Conservation (phyloP, 2,888 invertebrate genomes). For the Amblyjoppa fuscipennis region DNA sequence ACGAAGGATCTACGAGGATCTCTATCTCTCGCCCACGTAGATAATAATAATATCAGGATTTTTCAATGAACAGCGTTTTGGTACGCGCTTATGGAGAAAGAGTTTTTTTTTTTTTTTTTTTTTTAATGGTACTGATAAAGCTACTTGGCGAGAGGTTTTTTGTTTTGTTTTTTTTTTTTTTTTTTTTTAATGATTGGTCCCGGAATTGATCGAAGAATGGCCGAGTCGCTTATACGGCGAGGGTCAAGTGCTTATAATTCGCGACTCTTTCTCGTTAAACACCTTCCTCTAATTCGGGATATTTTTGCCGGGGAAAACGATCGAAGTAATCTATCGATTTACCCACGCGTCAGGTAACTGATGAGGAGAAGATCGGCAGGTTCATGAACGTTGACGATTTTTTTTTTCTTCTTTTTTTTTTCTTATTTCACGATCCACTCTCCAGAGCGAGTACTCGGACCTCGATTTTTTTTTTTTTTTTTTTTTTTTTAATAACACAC, state of each 20-base stretch:
- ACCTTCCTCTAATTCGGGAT: slow-evolving; percentile 12
- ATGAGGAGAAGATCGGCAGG: slow-evolving; percentile 63
- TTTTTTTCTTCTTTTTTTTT: slow-evolving; percentile 52
- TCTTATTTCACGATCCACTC: slow-evolving; percentile 42
- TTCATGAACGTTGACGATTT: slow-evolving; percentile 52
- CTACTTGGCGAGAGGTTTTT: slow-evolving; percentile 68
- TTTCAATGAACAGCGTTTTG: slow-evolving; percentile 34
- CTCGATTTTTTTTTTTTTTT: slow-evolving; percentile 31
- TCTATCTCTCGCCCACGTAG: slow-evolving; percentile 1
- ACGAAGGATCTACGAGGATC: slow-evolving; percentile 31
- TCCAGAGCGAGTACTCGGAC: slow-evolving; percentile 30
- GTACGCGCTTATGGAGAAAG: slow-evolving; percentile 52
- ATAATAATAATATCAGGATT: slow-evolving; percentile 11
- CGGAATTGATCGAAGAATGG: slow-evolving; percentile 74
- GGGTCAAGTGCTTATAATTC: slow-evolving; percentile 32
- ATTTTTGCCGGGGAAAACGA: slow-evolving; percentile 37
- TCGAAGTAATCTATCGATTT: slow-evolving; percentile 58
- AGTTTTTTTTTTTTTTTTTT: slow-evolving; percentile 69
- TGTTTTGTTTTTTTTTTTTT: slow-evolving; percentile 21
- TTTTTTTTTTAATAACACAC: slow-evolving; percentile 18
- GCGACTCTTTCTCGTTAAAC: slow-evolving; percentile 18
- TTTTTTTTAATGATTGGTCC: slow-evolving; percentile 78
- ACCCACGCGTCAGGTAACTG: slow-evolving; percentile 44
- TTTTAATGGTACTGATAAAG: slow-evolving; percentile 28
- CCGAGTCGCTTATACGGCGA: slow-evolving; percentile 67